Evolutionary conservation across 2,113 vertebrate species (phyloP).

Genomic region (Embiotoca jacksoni): DNA sequence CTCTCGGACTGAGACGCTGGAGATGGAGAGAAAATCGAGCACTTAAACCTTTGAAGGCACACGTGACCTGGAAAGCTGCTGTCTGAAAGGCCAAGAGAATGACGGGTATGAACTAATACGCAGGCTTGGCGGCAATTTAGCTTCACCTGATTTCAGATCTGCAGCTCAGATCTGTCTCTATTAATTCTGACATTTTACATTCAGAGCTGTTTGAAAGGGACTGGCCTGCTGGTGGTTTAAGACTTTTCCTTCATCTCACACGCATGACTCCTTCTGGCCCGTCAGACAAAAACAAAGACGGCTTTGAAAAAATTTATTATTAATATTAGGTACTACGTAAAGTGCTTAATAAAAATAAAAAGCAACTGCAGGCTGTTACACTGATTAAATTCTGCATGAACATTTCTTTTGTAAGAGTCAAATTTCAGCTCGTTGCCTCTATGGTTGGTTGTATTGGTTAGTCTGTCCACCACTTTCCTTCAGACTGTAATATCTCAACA

Average conservation of each 20-base stretch:
- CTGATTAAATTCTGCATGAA: background rate
- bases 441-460: too few species aligned
- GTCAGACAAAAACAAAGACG: background rate
- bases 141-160: constrained; percentile 20
- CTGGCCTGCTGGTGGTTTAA: background rate
- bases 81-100: constrained; percentile 41
- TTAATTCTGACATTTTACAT: constrained; percentile 64
- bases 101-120: constrained; percentile 28
- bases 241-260: background rate
- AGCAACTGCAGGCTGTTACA: background rate
- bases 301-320: background rate
- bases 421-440: too few species aligned
- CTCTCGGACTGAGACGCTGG: constrained; percentile 40
- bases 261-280: background rate
- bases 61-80: constrained; percentile 54
- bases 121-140: constrained; percentile 35
- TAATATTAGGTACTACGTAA: background rate
- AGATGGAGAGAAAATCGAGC: constrained; percentile 53
- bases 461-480: too few species aligned
- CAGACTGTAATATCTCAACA: too few species aligned
- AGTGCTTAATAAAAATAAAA: background rate
- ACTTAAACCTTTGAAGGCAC: constrained; percentile 51
- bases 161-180: constrained; percentile 38
- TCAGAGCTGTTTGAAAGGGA: constrained; percentile 9
- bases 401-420: too few species aligned